Percentiles rank a stretch among this genome's conserved stretches.
These are phyloP conservation scores for Aleiodes testaceus DNA, from an alignment of 2,888 invertebrate species.

Conservation along the genomic window DNA sequence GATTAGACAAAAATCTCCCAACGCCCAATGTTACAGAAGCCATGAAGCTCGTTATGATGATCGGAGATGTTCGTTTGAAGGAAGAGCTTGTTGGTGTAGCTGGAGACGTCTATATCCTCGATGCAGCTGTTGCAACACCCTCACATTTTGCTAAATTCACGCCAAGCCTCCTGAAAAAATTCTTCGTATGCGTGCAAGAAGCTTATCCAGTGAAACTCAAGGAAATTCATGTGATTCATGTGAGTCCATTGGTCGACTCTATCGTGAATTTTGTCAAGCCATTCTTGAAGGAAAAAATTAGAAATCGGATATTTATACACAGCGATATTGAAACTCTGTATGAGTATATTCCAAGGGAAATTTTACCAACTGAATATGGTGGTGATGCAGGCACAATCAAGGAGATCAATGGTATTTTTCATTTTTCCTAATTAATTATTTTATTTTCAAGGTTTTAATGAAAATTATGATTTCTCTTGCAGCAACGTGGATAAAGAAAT, in stretches of 20 bases:
- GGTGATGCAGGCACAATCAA: slow-evolving; percentile 84
- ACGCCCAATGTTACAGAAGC: slow-evolving; percentile 84
- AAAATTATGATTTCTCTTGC: slow-evolving; percentile 51
- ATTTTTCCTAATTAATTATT: not conserved
- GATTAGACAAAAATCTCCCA: slow-evolving; percentile 80
- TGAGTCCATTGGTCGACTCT: slow-evolving; percentile 87
- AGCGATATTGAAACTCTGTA: slow-evolving; percentile 83
- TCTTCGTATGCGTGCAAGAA: slow-evolving; percentile 88
- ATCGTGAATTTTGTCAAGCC: slow-evolving; percentile 90
- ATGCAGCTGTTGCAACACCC: slow-evolving; percentile 85
- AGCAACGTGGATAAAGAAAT: slow-evolving; percentile 87
- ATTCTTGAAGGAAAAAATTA: slow-evolving; percentile 90
- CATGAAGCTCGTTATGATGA: slow-evolving; percentile 88
- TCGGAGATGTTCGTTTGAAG: slow-evolving; percentile 85
- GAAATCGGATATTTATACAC: slow-evolving; percentile 87
- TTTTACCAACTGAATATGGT: slow-evolving; percentile 88
- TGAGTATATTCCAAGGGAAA: slow-evolving; percentile 85
- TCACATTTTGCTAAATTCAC: slow-evolving; percentile 89
- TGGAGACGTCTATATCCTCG: slow-evolving; percentile 87
- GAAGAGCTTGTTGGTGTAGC: slow-evolving; percentile 88
- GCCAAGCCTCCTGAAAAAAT: slow-evolving; percentile 87
- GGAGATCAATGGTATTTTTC: slow-evolving; percentile 79
- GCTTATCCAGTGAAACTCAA: slow-evolving; percentile 92
- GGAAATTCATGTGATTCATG: slow-evolving; percentile 89
- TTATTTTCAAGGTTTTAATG: too few relatives aligned